These are phyloP conservation scores for Triplophysa tibetana DNA, from an alignment of 2,113 vertebrate species.

Conservation along the genomic window DNA sequence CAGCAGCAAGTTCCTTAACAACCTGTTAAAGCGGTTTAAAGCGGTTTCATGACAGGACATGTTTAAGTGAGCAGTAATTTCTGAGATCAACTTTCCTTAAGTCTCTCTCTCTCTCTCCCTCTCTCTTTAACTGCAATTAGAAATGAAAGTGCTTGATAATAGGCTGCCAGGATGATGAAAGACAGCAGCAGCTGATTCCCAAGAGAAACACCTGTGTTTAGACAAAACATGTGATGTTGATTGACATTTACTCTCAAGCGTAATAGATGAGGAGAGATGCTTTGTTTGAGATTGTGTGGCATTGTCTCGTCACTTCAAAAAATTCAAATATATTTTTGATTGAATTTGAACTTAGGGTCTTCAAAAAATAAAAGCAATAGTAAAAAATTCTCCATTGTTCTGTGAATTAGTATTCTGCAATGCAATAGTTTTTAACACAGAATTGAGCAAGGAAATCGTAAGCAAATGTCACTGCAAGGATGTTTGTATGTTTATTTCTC, in stretches of 20 bases:
- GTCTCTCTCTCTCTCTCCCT: constrained; percentile 3
- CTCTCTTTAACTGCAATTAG: constrained; percentile 24
- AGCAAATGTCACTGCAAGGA: neutral
- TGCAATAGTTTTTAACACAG: neutral
- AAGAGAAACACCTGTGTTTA: constrained; percentile 44
- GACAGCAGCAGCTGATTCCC: constrained; percentile 26
- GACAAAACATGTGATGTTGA: constrained; percentile 24
- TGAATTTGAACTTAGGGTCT: neutral
- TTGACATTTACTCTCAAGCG: neutral
- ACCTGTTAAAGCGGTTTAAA: constrained; percentile 23
- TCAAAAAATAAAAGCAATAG: too few relatives aligned
- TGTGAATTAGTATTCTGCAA: too few relatives aligned
- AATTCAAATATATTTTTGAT: neutral
- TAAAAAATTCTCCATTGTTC: too few relatives aligned
- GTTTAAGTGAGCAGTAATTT: constrained; percentile 37
- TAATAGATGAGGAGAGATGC: neutral
- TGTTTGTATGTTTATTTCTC: constrained; percentile 1
- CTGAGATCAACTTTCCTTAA: constrained; percentile 32
- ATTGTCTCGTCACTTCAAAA: neutral
- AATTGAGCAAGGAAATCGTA: neutral
- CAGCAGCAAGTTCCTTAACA: constrained; percentile 10
- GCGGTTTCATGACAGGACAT: constrained; percentile 20
- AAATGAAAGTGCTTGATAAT: constrained; percentile 24
- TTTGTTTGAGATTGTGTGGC: neutral
- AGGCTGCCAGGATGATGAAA: constrained; percentile 32